Base-by-base conservation (phyloP, 2,888 invertebrate genomes). In the Acronicta aceris region DNA sequence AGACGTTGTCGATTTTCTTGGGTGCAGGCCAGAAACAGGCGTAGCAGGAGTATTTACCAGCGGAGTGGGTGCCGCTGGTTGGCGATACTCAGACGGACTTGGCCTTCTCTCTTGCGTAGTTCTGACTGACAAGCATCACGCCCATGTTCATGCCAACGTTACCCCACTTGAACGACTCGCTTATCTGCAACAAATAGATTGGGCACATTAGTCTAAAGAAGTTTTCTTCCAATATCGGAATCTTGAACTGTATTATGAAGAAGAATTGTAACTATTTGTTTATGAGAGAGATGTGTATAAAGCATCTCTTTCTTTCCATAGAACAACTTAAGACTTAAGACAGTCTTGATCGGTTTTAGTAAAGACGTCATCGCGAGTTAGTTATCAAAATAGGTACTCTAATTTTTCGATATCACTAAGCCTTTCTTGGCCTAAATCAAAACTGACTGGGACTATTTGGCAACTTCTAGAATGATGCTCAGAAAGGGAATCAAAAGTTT, bases 121-220 rank as follows among this genome's bases (percentile, higher is more conserved):
- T 89, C 87, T 95, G 96, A 88, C 94, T 95, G 77, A 96, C 94
- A 71, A 96, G 93, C 90, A 96, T 91, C 74, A 96, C 95, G 78
- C 96, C 96, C 89, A 96, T 96, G 84, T 95, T 96, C 95, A 96
- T 96, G 84, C 96, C 96, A 82, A 96, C 95, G 89, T 95, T 96
- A 82, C 96, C 96, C 96, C 96, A 96, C 90, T 96, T 96, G 74
- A 96, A 95, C 85, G 96, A 96, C 92, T 96, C 96, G 88, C 96
- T 96, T 90, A 96, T 96, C 96, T 96, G 95, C 47, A 95, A 96
- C 94, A 92, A 94, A 59, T 77, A 80, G 76, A 81, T 80, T 54
- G 16, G 36, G 33, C 9, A 63, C n/a, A 59, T 78, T 42, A 76
- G 46, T 65, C 16, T 45, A 27, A 47, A 47, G 59, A 58, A 57